These are phyloP conservation scores for Tachina fera DNA, from an alignment of 2,888 invertebrate species.

Conservation along the genomic window DNA sequence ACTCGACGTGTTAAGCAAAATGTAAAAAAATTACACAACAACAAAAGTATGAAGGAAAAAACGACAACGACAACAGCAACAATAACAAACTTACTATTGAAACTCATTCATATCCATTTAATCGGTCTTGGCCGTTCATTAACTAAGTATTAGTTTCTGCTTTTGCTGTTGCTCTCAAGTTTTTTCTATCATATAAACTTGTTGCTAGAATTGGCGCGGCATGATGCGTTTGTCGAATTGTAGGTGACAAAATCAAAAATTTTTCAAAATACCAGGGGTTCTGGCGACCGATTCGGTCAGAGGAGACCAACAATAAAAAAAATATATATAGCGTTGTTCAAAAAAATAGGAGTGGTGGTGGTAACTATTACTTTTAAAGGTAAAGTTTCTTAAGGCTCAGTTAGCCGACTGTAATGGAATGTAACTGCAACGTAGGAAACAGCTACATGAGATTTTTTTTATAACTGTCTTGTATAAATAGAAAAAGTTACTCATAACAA, in stretches of 20 bases:
- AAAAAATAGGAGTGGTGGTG: no score
- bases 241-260: neutral
- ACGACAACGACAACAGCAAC: neutral
- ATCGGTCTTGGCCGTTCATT: constrained; percentile 74
- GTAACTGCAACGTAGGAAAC: no score
- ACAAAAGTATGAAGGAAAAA: constrained; percentile 25
- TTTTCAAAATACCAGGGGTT: neutral
- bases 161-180: constrained; percentile 55
- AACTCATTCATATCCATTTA: constrained; percentile 66
- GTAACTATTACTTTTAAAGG: no score
- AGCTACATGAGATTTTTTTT: no score
- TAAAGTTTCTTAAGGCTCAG: no score
- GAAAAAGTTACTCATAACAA: no score
- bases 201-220: constrained; percentile 64
- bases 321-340: no score
- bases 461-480: no score
- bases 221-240: constrained; percentile 44
- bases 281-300: no score
- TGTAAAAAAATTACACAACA: constrained; percentile 3
- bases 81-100: constrained; percentile 43
- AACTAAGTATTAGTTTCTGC: constrained; percentile 49
- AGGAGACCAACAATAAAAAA: no score
- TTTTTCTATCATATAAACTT: constrained; percentile 1
- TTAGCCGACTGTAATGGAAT: no score
- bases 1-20: constrained; percentile 61